Conservation (phyloP, 2,888 invertebrate species). For the Pegoplata infirma region DNA sequence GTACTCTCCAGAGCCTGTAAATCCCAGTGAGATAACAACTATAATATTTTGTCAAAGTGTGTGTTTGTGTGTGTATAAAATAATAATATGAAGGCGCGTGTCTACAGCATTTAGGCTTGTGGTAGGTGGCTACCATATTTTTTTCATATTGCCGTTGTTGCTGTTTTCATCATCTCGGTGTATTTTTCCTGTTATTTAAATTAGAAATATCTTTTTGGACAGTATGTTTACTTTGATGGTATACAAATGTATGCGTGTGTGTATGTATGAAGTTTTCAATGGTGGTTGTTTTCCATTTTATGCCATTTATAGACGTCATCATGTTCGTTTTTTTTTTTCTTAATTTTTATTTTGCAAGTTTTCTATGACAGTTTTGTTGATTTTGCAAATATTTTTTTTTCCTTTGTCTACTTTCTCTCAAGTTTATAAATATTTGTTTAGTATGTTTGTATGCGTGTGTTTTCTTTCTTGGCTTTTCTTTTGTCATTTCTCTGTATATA, state of each 20-base stretch:
- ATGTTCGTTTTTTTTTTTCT: not conserved
- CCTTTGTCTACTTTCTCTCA: not conserved
- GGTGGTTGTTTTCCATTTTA: constrained; percentile 11
- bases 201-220: not conserved
- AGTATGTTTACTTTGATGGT: not conserved
- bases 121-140: constrained; percentile 51
- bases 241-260: not conserved
- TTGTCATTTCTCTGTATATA: not conserved
- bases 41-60: not conserved
- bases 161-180: not conserved
- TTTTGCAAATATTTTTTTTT: not conserved
- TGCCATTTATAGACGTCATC: not conserved
- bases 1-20: constrained; percentile 5
- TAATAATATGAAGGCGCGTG: constrained; percentile 15
- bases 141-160: not conserved
- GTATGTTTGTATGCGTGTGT: constrained; percentile 6
- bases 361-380: not conserved
- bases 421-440: constrained; percentile 47
- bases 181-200: not conserved
- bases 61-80: not conserved
- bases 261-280: not conserved
- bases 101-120: constrained; percentile 51
- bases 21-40: constrained; percentile 6
- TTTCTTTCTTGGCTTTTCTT: constrained; percentile 1
- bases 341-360: not conserved